Evolutionary conservation across 1,140 invertebrate genomes (phyloP), one percentile per base, ranked within the genome.

Genomic region (Amyelois transitella): DNA sequence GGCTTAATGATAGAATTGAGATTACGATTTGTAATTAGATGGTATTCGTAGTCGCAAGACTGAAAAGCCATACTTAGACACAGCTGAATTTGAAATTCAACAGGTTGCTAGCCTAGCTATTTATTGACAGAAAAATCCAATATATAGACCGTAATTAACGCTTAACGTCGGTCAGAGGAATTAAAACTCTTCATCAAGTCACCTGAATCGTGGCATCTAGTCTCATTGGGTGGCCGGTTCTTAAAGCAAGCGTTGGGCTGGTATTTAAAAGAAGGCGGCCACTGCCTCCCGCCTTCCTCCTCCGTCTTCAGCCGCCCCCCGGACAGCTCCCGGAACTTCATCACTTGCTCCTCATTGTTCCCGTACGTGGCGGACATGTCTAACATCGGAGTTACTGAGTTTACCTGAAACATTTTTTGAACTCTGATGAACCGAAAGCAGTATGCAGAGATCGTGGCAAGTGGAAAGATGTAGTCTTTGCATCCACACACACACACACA

Each of bases 321-420:
- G 1, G n/a, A 24, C 18, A 32, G 25, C 17, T 55, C 48, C 7
- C 61, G 32, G 0, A 20, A 51, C 2, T 21, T 32, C 1, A 32
- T 21, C 5, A 55, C 55, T 0, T 22, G 21, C 0, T 1, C 6
- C 7, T 25, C 48, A 7, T 51, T 43, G 51, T 53, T 32, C 2
- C 72, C 72, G 45, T 74, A 74, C 0, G 66, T 10, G 10, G 38
- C 44, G 0, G 68, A 63, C 10, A 74, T 5, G 0, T 74, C 72
- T 2, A 71, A 20, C 63, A 71, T 60, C 0, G 72, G 72, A 0
- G 66, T 53, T 12, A 62, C 51, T 10, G 62, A 54, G 45, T 71
- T 71, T 0, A 74, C 51, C 66, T 69, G 52, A 3, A 54, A 32
- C 25, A 58, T 18, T 25, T 48, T 43, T n/a, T 10, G 38, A 10